phyloP scores from a whole-genome alignment of 2,113 vertebrate species.

The Ciconia stormi region DNA sequence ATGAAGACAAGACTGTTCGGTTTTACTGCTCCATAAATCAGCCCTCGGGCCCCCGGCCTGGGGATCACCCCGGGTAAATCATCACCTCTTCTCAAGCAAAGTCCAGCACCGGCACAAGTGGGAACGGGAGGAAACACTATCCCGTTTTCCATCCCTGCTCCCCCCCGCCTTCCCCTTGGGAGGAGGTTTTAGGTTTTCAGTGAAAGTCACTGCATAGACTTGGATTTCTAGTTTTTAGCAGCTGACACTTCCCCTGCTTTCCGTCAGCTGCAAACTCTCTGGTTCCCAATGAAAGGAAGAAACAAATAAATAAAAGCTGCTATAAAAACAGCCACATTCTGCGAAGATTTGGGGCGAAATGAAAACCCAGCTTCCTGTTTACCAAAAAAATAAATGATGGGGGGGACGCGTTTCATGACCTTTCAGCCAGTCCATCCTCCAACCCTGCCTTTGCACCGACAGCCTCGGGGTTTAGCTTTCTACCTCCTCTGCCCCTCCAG shows the following conservation, averaged over 20 bases:
- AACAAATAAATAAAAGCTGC: not conserved
- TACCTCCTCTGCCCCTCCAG: too few species aligned
- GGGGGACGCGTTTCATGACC: not conserved
- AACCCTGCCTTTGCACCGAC: rapidly evolving
- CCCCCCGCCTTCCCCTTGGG: not conserved
- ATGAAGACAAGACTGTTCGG: not conserved
- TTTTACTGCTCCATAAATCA: constrained; percentile 33
- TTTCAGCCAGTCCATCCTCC: not conserved
- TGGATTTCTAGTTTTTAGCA: not conserved
- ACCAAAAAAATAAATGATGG: not conserved
- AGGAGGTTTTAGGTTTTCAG: not conserved
- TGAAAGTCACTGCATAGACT: not conserved
- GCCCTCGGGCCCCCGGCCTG: rapidly evolving
- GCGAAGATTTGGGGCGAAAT: not conserved
- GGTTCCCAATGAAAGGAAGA: not conserved
- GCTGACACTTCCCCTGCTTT: not conserved
- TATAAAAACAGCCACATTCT: not conserved
- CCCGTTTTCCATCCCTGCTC: not conserved
- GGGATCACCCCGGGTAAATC: not conserved
- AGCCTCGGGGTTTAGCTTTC: not conserved
- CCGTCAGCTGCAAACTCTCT: not conserved
- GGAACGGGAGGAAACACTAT: not conserved
- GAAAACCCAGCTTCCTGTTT: not conserved
- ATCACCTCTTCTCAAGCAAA: constrained; percentile 1
- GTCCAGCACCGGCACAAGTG: not conserved